Evolutionary conservation across 2,888 invertebrate species (phyloP).

Genomic region (Ernsta delagoae): DNA sequence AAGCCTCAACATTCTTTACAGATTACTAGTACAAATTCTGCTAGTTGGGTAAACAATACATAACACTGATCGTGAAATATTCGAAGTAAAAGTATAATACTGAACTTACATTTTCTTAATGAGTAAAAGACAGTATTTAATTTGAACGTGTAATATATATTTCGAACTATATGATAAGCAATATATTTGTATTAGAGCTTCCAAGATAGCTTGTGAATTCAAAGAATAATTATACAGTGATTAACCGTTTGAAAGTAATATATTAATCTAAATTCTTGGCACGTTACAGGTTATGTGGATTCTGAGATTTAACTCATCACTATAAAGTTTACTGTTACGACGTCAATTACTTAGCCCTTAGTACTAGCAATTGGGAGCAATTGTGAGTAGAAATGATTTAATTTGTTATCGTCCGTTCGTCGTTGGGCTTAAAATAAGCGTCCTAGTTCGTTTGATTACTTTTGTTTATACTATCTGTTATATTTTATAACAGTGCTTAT

Average conservation of each 20-base stretch:
- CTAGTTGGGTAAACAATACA: too few species aligned
- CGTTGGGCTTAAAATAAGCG: constrained; percentile 29
- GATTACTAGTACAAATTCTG: too few species aligned
- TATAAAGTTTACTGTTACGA: constrained; percentile 36
- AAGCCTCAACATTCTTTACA: too few species aligned
- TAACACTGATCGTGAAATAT: too few species aligned
- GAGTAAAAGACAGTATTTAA: too few species aligned
- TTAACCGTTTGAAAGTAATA: neutral
- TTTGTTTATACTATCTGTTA: neutral
- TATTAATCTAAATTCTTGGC: neutral
- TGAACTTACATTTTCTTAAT: too few species aligned
- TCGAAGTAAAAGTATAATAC: too few species aligned
- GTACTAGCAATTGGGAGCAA: constrained; percentile 38
- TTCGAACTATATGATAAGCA: too few species aligned
- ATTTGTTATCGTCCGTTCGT: constrained; percentile 36
- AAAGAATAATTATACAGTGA: neutral
- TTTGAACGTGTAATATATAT: too few species aligned
- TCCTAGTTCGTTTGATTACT: constrained; percentile 28
- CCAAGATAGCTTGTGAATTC: neutral
- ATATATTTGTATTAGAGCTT: too few species aligned
- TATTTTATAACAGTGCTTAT: neutral
- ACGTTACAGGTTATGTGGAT: constrained; percentile 5
- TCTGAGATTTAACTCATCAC: constrained; percentile 32
- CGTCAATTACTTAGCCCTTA: constrained; percentile 37
- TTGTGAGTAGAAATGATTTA: constrained; percentile 38